Evolutionary conservation across 2,113 vertebrate species (phyloP), one percentile per base, ranked within the genome.

Genomic region (Penelope pileata): DNA sequence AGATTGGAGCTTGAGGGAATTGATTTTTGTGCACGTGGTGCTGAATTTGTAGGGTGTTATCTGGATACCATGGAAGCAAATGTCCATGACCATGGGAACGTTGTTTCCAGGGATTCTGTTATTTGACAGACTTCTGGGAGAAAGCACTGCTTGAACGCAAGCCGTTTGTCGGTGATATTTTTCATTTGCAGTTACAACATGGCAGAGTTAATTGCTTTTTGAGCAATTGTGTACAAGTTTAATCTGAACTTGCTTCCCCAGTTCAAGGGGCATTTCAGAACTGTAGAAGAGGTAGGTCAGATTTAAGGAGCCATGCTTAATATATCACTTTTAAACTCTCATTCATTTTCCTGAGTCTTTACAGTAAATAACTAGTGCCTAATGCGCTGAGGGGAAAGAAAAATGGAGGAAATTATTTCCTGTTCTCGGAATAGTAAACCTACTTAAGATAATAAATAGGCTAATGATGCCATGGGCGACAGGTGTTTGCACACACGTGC

Each of bases 71-170:
- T 26, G 27, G 66, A 91, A 89, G 45, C 10, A 84, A 76, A 59
- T 7, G 16, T 24, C 58, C 19, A 38, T 29, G 59, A 72, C 51
- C 17, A 12, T 0, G 0, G 59, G 51, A 87, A 75, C 9, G 1
- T n/a, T 87, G 32, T 74, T 84, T 84, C 59, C 26, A 80, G 89
- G 54, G 34, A 29, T 76, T 92, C 68, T 78, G 62, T 40, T 86
- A 10, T 68, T 54, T 58, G 32, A 51, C 79, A 50, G 29, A 40
- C 45, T 54, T 77, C 47, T 86, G 56, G 17, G 32, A 6, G 48
- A 85, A 58, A 18, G 4, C 16, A 19, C 23, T 50, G 26, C 68
- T 83, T 75, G 64, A 91, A 93, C 92, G 60, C 27, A 80, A 82
- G 24, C 7, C n/a, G 26, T 96, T 94, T 89, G 67, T 91, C 63